phyloP scores from a whole-genome alignment of 2,888 invertebrate genomes.

The Drosophila birchii region DNA sequence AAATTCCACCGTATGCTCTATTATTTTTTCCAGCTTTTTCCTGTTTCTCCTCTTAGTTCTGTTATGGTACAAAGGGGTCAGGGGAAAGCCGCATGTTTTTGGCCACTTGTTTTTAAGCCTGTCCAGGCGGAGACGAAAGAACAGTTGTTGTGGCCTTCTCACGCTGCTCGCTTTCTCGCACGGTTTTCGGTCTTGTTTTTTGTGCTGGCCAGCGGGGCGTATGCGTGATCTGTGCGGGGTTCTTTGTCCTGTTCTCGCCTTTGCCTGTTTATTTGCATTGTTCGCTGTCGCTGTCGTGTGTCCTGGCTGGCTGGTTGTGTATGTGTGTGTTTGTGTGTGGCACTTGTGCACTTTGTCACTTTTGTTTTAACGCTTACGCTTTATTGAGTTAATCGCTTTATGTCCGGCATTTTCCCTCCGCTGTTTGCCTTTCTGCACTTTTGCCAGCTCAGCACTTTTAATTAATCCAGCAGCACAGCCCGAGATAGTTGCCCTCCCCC shows the following conservation, averaged over 20 bases:
- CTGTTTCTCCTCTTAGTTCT: conserved; percentile 13
- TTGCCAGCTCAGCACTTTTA: conserved; percentile 74
- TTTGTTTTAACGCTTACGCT: conserved; percentile 73
- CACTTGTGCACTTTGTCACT: conserved; percentile 69
- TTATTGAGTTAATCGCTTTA: conserved; percentile 76
- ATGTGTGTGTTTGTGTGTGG: conserved; percentile 51
- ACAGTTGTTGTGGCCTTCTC: conserved; percentile 35
- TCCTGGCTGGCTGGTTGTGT: conserved; percentile 20
- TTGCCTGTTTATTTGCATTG: conserved; percentile 46
- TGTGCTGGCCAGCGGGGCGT: conserved; percentile 46
- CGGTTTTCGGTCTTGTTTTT: conserved; percentile 9
- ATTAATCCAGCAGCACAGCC: conserved; percentile 58
- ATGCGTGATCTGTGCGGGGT: conserved; percentile 54
- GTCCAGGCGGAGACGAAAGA: conserved; percentile 22
- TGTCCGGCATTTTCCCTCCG: conserved; percentile 47
- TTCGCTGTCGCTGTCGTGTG: conserved; percentile 28
- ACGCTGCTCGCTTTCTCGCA: conserved; percentile 7
- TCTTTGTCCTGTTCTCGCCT: conserved; percentile 43
- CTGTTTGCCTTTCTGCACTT: conserved; percentile 72
- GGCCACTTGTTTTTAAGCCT: conserved; percentile 54
- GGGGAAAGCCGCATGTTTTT: conserved; percentile 62
- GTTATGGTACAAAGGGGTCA: conserved; percentile 17
- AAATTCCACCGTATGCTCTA: conserved; percentile 2
- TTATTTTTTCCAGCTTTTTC: conserved; percentile 6
- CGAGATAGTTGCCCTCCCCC: conserved; percentile 23